phyloP scores from a whole-genome alignment of 2,888 invertebrate species.

The Cosmopolites sordidus region DNA sequence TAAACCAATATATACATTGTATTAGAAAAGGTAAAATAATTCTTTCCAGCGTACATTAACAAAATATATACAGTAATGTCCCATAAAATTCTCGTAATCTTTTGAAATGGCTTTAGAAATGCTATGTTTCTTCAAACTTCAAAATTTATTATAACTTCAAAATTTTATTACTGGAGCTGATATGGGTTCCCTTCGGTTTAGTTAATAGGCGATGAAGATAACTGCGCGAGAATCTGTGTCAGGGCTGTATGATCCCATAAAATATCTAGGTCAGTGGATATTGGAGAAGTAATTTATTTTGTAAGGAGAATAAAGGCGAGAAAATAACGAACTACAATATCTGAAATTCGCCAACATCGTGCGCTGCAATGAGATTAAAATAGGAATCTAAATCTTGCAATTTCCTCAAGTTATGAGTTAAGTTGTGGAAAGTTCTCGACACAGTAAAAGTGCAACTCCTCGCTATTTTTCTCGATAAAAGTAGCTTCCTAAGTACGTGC shows the following conservation, averaged over 20 bases:
- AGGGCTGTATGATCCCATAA: background rate
- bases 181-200: background rate
- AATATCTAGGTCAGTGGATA: constrained; percentile 1
- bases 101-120: no score
- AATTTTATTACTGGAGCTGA: background rate
- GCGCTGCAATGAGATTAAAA: background rate
- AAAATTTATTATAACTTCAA: no score
- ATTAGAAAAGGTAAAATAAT: no score
- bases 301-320: background rate
- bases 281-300: background rate
- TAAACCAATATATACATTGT: no score
- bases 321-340: background rate
- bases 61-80: no score
- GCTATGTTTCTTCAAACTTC: no score
- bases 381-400: background rate
- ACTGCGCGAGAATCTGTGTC: background rate
- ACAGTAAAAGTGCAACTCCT: background rate
- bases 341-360: background rate
- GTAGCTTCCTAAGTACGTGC: background rate
- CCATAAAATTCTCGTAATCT: no score
- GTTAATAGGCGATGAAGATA: background rate
- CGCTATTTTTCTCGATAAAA: background rate
- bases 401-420: background rate
- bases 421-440: background rate
- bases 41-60: no score